These are phyloP conservation scores for Miniopterus natalensis DNA, from an alignment of 2,113 vertebrate genomes.

Conservation along the genomic window DNA sequence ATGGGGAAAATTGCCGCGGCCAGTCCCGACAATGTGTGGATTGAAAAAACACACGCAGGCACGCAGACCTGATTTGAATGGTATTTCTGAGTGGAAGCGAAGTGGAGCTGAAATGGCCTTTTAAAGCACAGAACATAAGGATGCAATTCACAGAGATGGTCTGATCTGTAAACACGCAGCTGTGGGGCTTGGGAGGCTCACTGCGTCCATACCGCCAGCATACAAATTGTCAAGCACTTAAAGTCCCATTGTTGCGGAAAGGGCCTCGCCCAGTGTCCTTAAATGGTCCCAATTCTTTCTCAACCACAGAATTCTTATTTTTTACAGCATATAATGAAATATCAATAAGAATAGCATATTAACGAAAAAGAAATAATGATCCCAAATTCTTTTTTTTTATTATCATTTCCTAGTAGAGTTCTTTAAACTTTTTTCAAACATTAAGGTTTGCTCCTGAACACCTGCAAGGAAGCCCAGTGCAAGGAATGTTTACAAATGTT, in stretches of 20 bases:
- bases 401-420: background rate
- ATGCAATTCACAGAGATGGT: slow-evolving; percentile 83
- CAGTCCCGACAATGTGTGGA: slow-evolving; percentile 52
- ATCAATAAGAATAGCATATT: background rate
- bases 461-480: background rate
- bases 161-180: slow-evolving; percentile 84
- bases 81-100: slow-evolving; percentile 82
- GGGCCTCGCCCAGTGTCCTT: slow-evolving; percentile 81
- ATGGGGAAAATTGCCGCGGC: slow-evolving; percentile 60
- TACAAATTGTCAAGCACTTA: slow-evolving; percentile 83
- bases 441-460: background rate
- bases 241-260: slow-evolving; percentile 75
- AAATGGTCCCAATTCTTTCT: slow-evolving; percentile 68
- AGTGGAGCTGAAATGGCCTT: slow-evolving; percentile 83
- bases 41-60: slow-evolving; percentile 9
- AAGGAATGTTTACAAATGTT: background rate
- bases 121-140: slow-evolving; percentile 85
- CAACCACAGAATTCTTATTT: background rate
- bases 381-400: slow-evolving; percentile 15
- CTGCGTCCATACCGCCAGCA: slow-evolving; percentile 73
- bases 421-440: background rate
- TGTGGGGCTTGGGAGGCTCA: slow-evolving; percentile 77
- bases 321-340: slow-evolving; percentile 5
- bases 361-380: background rate
- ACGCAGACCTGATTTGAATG: slow-evolving; percentile 80